Conservation (phyloP, 2,888 invertebrate species). For the Malthinus seriepunctatus region DNA sequence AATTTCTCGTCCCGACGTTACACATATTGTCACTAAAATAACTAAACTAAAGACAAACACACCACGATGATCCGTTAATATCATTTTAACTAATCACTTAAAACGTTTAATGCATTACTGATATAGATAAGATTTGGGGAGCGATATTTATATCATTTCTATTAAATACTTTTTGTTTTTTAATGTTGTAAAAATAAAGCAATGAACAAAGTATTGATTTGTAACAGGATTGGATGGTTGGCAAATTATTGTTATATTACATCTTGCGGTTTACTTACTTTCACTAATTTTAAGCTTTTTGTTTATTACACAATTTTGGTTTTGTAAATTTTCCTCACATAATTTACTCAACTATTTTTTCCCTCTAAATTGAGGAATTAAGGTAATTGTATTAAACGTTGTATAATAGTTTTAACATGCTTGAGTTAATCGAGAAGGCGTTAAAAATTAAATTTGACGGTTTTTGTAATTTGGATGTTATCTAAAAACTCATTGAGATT, state of each 20-base stretch:
- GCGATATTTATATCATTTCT: constrained; percentile 45
- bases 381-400: no score
- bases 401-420: no score
- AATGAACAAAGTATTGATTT: constrained; percentile 38
- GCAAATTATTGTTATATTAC: constrained; percentile 46
- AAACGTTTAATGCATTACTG: constrained; percentile 39
- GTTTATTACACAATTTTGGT: constrained; percentile 15
- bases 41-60: constrained; percentile 69
- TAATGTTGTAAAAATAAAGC: constrained; percentile 39
- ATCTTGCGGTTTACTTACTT: constrained; percentile 48
- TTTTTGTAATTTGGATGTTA: no score
- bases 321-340: constrained; percentile 17
- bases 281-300: constrained; percentile 38
- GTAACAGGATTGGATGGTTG: constrained; percentile 39
- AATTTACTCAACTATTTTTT: no score
- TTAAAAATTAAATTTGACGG: no score
- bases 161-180: constrained; percentile 27
- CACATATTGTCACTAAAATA: constrained; percentile 53
- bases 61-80: constrained; percentile 57
- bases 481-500: no score
- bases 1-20: constrained; percentile 59
- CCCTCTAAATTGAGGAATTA: no score
- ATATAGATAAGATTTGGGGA: constrained; percentile 26
- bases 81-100: constrained; percentile 26
- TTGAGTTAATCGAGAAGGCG: no score